These are phyloP conservation scores for Falcaria lacertinaria DNA, from an alignment of 2,888 invertebrate species.

Conservation along the genomic window DNA sequence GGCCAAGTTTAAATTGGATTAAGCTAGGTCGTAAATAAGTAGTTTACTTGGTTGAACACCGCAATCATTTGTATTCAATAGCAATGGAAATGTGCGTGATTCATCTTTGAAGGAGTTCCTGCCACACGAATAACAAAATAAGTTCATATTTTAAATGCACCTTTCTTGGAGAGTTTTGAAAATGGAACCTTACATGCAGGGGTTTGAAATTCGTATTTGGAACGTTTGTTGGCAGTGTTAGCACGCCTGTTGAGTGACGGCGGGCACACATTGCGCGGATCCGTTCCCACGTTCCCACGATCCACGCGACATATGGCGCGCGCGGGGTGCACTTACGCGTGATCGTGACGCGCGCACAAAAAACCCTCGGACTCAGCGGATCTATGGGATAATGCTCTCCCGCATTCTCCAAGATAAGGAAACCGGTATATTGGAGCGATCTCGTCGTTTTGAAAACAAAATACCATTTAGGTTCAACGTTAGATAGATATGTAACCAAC, in stretches of 20 bases:
- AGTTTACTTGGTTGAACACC: conserved; percentile 51
- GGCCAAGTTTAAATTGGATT: too few relatives aligned
- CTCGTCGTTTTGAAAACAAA: conserved; percentile 22
- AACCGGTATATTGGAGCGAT: conserved; percentile 32
- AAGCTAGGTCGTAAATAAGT: too few relatives aligned
- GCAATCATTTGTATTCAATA: conserved; percentile 38
- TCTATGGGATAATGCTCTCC: conserved; percentile 57
- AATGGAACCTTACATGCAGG: conserved; percentile 33
- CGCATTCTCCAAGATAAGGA: conserved; percentile 39
- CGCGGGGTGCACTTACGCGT: conserved; percentile 62
- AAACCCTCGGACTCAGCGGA: conserved; percentile 68
- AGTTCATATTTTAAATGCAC: conserved; percentile 7
- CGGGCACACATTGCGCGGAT: conserved; percentile 67
- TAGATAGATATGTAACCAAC: conserved; percentile 5
- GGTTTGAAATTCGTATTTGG: conserved; percentile 29
- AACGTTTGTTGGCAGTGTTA: conserved; percentile 31
- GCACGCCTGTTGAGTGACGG: conserved; percentile 53
- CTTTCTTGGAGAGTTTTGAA: conserved; percentile 16
- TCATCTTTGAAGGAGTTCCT: conserved; percentile 12
- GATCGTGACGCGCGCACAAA: conserved; percentile 75
- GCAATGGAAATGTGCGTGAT: conserved; percentile 56
- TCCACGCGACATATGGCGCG: conserved; percentile 76
- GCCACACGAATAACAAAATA: conserved; percentile 10
- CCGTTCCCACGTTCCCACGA: conserved; percentile 71
- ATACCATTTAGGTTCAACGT: conserved; percentile 13